Percentiles rank a stretch among this genome's conserved stretches.
These are phyloP conservation scores for Drosophila suboccidentalis DNA, from an alignment of 2,888 invertebrate genomes.

Conservation along the genomic window DNA sequence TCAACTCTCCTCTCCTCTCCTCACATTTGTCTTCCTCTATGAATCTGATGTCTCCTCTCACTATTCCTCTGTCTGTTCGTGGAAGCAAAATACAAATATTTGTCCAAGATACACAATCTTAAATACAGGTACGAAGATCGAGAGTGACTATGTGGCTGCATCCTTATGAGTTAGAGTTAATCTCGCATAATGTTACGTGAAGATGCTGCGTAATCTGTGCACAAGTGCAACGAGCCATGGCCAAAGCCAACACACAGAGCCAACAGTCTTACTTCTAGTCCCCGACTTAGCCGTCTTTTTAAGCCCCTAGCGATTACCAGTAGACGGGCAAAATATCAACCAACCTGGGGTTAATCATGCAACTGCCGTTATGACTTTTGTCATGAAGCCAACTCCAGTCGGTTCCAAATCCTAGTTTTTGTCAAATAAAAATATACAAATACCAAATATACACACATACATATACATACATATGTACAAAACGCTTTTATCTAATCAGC, in stretches of 20 bases:
- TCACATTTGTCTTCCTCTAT: not conserved
- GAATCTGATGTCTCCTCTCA: not conserved
- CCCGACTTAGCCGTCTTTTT: slow-evolving; percentile 38
- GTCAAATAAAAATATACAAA: not conserved
- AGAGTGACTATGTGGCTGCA: slow-evolving; percentile 43
- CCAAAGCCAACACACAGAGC: not conserved
- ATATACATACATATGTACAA: too few species aligned
- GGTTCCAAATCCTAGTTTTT: not conserved
- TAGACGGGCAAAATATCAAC: slow-evolving; percentile 19
- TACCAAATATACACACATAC: too few species aligned
- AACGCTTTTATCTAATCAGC: too few species aligned
- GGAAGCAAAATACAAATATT: slow-evolving; percentile 67
- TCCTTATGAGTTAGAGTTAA: slow-evolving; percentile 57
- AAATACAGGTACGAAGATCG: slow-evolving; percentile 23
- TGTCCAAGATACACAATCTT: slow-evolving; percentile 39
- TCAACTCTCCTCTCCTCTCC: not conserved
- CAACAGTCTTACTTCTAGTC: slow-evolving; percentile 10
- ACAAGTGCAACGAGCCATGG: slow-evolving; percentile 42
- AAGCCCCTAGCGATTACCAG: slow-evolving; percentile 27
- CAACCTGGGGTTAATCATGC: not conserved
- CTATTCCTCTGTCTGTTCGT: slow-evolving; percentile 33
- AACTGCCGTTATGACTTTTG: slow-evolving; percentile 18
- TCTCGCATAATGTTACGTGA: slow-evolving; percentile 75
- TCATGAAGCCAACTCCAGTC: slow-evolving; percentile 31
- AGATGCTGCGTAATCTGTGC: slow-evolving; percentile 39